Evolutionary conservation across 2,888 invertebrate genomes (phyloP), one percentile per base, ranked within the genome.

Genomic region (Pterobdella sp.): DNA sequence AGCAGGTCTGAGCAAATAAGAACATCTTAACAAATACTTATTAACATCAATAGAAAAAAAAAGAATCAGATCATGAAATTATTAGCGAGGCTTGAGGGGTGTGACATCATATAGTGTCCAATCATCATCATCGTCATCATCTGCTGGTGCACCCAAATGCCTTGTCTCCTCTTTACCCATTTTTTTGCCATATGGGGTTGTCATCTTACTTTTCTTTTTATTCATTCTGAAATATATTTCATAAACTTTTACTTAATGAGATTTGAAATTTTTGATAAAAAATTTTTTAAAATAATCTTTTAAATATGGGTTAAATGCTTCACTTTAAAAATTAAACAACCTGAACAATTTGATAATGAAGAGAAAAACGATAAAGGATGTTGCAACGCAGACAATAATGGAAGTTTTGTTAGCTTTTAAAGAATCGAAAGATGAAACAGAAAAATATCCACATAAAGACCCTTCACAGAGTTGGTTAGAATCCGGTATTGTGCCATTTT

Each of bases 61-160:
- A n/a, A n/a, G n/a, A n/a, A n/a, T n/a, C n/a, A n/a, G n/a, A n/a
- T n/a, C n/a, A n/a, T n/a, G n/a, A n/a, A n/a, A n/a, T n/a, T n/a
- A n/a, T n/a, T n/a, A n/a, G n/a, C n/a, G 42, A 4, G 36, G 60
- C n/a, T 71, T 60, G 18, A 29, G 60, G 22, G 29, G 71, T 31
- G 60, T 71, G 29, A 36, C 71, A 56, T 71, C 71, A 63, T 56
- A 71, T 1, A 71, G 56, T 26, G 71, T 71, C 71, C 71, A 71
- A 34, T 71, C 71, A 63, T 71, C 71, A 26, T 71, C 71, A n/a
- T 69, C 69, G 18, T 71, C 71, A 63, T 71, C 71, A 32, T 65
- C 65, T 31, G 7, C 63, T 63, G 10, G 42, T 42, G 10, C 56
- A 56, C 35, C 71, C 35, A 71, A 63, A n/a, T 31, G 32, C 26